Evolutionary conservation across 2,888 invertebrate species (phyloP), one percentile per base, ranked within the genome.

Genomic region (Sesia apiformis): DNA sequence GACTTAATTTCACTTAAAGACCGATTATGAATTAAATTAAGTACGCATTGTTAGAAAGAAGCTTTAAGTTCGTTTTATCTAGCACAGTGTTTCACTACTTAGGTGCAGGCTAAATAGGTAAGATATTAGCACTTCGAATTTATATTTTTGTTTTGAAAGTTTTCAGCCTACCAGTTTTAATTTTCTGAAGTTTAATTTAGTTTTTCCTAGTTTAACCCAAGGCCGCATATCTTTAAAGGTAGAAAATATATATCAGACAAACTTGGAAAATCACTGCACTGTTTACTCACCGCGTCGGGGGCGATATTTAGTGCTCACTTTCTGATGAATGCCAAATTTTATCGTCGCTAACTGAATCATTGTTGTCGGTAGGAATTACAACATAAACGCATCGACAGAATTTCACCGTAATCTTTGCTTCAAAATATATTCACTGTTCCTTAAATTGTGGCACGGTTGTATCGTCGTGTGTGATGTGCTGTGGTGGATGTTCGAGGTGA

Each of bases 271-370:
- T 77, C 86, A 87, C 86, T 86, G 78, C 85, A 88, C 87, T 85
- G 79, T 83, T 77, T 86, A 89, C 87, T 87, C 87, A 89, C 89
- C 90, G 76, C 85, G 80, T 67, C 70, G 80, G 73, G 74, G 79
- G 70, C 81, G 79, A 72, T 74, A 71, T 83, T 83, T 86, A 82
- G 80, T 84, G 85, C 80, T 81, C 84, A 89, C 89, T 87, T 87
- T 90, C 81, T 84, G 82, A 70, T 84, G 91, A 81, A 91, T 92
- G 88, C 91, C 90, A 85, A 90, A 92, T 90, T 91, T 91, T 74
- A 91, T 90, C 75, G 91, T 91, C 80, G 91, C 91, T 89, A 92
- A 91, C 87, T 90, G 91, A 90, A 91, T 90, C 92, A 91, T 92
- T 84, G 81, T 90, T 65, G 68, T 62, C 65, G 65, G n/a, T 6